Base-by-base conservation (phyloP, 2,113 vertebrate species). In the Austrofundulus limnaeus region DNA sequence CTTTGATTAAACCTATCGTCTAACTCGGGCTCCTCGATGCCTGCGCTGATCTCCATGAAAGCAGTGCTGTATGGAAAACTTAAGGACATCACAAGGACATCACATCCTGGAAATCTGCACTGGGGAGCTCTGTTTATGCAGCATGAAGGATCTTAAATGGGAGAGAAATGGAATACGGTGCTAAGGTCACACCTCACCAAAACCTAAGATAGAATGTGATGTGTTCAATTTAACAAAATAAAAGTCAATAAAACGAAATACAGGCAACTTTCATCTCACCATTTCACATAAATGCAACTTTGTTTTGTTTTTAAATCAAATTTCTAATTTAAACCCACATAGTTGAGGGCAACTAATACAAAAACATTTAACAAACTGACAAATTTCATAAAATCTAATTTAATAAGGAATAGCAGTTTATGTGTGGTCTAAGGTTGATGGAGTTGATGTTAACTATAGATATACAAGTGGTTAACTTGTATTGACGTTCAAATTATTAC, bases 71-170 rank as follows among this genome's bases (percentile, higher is more conserved):
- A 75, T 75, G 81, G 69, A 72, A 72, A 76, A 67, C 75, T 59
- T 74, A 71, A 87, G 83, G 86, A 82, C 83, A 87, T 85, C 85
- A 80, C 81, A 89, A 87, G 88, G 88, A 77, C 86, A 83, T 83
- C 85, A 66, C 72, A 80, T 77, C 86, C 70, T 66, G 71, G 82
- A 84, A 83, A 84, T 75, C 70, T 65, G 66, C 28, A 66, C 73
- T 67, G 65, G 67, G 31, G 77, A 64, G 74, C 61, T 83, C 57
- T 77, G 72, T 78, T 85, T 84, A 85, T 83, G 77, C 84, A 71
- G 77, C 60, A 66, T 74, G 69, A 77, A 58, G 66, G 61, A 57
- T 77, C 59, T 66, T 51, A 61, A 57, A 68, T 43, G 57, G 73
- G 24, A 77, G 31, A 5, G 57, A 78, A 67, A 69, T 31, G 70